Evolutionary conservation across 2,888 invertebrate species (phyloP), one percentile per base, ranked within the genome.

Genomic region (Scaptomyza flava): DNA sequence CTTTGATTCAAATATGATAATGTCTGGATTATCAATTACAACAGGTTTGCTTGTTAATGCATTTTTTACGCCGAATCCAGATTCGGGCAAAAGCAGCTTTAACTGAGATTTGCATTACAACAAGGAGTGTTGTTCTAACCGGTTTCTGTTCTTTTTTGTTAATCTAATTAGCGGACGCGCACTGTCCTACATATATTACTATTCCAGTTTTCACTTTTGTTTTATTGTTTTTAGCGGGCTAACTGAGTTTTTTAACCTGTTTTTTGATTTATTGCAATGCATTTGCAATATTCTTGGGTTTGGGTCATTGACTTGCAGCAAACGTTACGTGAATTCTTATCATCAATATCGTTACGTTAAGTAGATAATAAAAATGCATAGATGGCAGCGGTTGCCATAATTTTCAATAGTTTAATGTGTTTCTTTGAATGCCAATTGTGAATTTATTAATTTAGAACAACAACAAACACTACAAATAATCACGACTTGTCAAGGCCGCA

Each of bases 311-410:
- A 75, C 76, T 61, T 57, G 45, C 36, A 9, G 3, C n/a, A 23
- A 14, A 27, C 51, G 27, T 7, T 38, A 5, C 17, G 23, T 52
- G 31, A 36, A 52, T 36, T 42, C 7, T 6, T 7, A 20, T 7
- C 30, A 34, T 17, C 20, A 14, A 33, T 11, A 27, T 23, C 12
- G 42, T 34, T 7, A 17, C 41, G 52, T n/a, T 72, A 74, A 74
- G 59, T 77, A 68, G 77, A 53, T 43, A 77, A 77, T 74, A 48
- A 72, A 68, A 77, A 74, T 74, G 72, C 74, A 77, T 50, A 54
- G 68, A 45, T 52, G 42, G 42, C 56, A n/a, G 27, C 54, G 33
- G 33, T 27, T 47, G 61, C 62, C 72, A 77, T 64, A 51, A 72
- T 47, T 52, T 54, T 38, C 23, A 38, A 53, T 72, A 53, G 61